Evolutionary conservation across 2,888 invertebrate species (phyloP).

Genomic region (Xestia ashworthii): DNA sequence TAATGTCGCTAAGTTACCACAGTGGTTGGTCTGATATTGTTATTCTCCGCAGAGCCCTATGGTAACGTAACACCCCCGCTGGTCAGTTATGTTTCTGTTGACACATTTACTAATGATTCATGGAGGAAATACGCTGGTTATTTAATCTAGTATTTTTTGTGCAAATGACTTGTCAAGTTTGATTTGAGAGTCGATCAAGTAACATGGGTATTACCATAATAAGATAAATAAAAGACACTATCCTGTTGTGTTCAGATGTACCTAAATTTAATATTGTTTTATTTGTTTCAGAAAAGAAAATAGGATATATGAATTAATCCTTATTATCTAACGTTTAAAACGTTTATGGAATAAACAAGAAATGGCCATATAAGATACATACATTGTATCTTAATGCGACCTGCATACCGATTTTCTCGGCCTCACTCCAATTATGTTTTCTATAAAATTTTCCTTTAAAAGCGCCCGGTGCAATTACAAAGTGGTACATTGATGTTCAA

Average conservation of each 20-base stretch:
- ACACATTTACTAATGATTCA: constrained; percentile 69
- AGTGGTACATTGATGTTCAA: constrained; percentile 3
- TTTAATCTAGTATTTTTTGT: constrained; percentile 55
- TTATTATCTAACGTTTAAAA: background rate
- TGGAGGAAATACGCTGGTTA: constrained; percentile 59
- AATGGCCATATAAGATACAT: background rate
- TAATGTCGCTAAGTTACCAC: constrained; percentile 87
- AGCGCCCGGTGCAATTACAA: constrained; percentile 8
- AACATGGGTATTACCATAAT: background rate
- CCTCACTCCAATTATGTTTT: constrained; percentile 39
- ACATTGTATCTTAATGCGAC: constrained; percentile 6
- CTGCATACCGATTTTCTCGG: constrained; percentile 18
- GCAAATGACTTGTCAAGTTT: background rate
- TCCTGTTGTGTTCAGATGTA: background rate
- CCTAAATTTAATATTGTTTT: background rate
- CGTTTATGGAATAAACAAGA: background rate
- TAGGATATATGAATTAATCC: background rate
- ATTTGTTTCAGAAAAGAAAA: background rate
- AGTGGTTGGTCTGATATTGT: constrained; percentile 81
- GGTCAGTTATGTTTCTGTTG: constrained; percentile 61
- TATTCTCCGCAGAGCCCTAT: constrained; percentile 85
- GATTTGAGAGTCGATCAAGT: background rate
- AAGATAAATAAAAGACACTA: background rate
- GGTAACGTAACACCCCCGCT: constrained; percentile 83
- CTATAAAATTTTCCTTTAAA: constrained; percentile 49